Evolutionary conservation across 2,888 invertebrate species (phyloP).

Genomic region (Machimus rusticus): DNA sequence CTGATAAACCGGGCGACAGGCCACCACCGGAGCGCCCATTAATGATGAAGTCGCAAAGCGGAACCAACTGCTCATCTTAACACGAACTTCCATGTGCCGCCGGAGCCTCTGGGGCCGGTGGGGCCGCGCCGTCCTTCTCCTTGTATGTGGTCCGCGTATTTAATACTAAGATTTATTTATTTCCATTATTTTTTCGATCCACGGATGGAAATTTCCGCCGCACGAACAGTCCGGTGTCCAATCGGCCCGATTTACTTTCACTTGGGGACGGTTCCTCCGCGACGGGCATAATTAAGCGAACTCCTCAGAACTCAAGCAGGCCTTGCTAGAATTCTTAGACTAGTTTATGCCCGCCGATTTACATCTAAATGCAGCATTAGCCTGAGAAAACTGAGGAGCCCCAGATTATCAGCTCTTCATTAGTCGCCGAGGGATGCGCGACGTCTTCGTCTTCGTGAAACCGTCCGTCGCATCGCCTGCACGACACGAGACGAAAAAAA

Average conservation of each 20-base stretch:
- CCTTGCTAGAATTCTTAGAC: conserved; percentile 7
- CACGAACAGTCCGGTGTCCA: not conserved
- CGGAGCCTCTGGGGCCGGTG: not conserved
- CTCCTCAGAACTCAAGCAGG: conserved; percentile 5
- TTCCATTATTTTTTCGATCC: not conserved
- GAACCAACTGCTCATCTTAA: conserved; percentile 32
- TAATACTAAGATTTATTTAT: conserved; percentile 9
- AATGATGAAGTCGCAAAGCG: conserved; percentile 22
- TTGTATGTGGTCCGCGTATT: conserved; percentile 6
- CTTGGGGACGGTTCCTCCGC: not conserved
- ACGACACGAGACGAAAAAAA: not conserved
- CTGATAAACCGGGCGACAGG: conserved; percentile 36
- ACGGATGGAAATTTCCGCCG: not conserved
- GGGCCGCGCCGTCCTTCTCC: not conserved
- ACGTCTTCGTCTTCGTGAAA: not conserved
- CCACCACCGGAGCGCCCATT: not conserved
- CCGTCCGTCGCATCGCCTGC: not conserved
- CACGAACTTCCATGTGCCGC: conserved; percentile 28
- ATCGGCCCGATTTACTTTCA: conserved; percentile 23
- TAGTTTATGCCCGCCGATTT: not conserved
- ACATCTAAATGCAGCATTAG: conserved; percentile 28
- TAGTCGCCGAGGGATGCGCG: not conserved
- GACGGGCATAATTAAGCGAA: conserved; percentile 22
- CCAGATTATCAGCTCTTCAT: conserved; percentile 12
- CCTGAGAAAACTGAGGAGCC: conserved; percentile 14